A percentile compares a stretch with the other conserved stretches of the same genome.
Conservation (phyloP, 1,140 invertebrate genomes). For the Mycetomoellerius zeteki region DNA sequence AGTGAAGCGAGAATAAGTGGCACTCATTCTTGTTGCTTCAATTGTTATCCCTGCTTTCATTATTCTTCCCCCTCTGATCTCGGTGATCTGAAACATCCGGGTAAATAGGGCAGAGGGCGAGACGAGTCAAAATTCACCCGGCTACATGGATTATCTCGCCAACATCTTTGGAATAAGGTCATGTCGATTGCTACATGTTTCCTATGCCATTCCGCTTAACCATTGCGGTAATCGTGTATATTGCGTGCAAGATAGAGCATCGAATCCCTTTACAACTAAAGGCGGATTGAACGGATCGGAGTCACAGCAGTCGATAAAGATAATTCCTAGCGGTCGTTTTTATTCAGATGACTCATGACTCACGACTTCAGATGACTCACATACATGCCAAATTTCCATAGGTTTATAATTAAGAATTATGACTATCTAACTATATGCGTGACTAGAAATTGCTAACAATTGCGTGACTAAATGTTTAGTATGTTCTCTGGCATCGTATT, state of each 20-base stretch:
- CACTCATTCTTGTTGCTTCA: conserved; percentile 71
- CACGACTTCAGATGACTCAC: neutral
- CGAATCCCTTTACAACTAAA: neutral
- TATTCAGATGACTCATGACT: neutral
- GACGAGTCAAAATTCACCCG: conserved; percentile 63
- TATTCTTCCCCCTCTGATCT: conserved; percentile 21
- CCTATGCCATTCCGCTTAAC: neutral
- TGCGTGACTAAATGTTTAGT: neutral
- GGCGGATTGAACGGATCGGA: neutral
- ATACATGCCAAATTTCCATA: neutral
- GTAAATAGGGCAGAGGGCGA: conserved; percentile 70
- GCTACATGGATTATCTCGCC: conserved; percentile 66
- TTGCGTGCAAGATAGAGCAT: neutral
- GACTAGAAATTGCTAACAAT: neutral
- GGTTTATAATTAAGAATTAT: neutral
- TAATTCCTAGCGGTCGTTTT: neutral
- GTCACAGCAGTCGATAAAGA: neutral
- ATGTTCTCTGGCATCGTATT: neutral
- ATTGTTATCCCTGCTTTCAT: conserved; percentile 52
- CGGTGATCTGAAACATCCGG: conserved; percentile 63
- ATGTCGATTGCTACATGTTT: conserved; percentile 58
- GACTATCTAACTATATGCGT: neutral
- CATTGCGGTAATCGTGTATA: neutral
- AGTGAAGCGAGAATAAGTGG: conserved; percentile 39
- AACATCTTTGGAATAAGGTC: conserved; percentile 70